phyloP scores from a whole-genome alignment of 2,888 invertebrate genomes.

The Uloborus plumipes region DNA sequence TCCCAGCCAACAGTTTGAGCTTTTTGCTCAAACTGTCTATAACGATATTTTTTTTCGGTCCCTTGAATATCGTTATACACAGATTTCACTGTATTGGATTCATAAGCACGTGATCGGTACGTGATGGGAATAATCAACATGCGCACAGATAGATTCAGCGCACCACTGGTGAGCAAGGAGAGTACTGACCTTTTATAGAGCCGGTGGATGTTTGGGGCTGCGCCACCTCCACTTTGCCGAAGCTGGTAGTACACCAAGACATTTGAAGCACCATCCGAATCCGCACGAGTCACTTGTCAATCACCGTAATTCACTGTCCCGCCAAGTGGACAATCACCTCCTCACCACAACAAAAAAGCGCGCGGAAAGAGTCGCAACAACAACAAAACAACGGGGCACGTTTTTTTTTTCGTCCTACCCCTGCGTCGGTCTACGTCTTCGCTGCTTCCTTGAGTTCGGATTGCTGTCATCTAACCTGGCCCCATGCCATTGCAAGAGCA shows the following conservation, averaged over 20 bases:
- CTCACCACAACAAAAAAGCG: neutral
- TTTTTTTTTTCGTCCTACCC: neutral
- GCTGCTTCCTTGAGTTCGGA: no score
- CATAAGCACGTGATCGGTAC: no score
- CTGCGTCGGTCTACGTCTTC: no score
- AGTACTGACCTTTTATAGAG: slow-evolving; percentile 66
- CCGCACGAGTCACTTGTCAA: slow-evolving; percentile 23
- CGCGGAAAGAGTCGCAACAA: neutral
- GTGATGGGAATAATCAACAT: no score
- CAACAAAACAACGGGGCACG: slow-evolving; percentile 9
- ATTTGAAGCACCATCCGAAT: slow-evolving; percentile 65
- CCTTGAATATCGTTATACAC: no score
- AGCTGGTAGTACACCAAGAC: slow-evolving; percentile 66
- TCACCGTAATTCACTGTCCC: slow-evolving; percentile 13
- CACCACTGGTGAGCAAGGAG: neutral
- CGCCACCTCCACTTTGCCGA: slow-evolving; percentile 67
- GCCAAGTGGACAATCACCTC: slow-evolving; percentile 17
- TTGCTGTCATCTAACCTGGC: slow-evolving; percentile 46
- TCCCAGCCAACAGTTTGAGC: no score
- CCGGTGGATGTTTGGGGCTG: slow-evolving; percentile 67
- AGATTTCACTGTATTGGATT: no score
- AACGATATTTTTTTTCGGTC: no score
- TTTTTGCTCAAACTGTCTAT: no score
- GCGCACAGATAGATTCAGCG: no score
- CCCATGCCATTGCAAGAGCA: slow-evolving; percentile 42